Base-by-base conservation (phyloP, 2,888 invertebrate genomes). In the Macrosoma leucophasiata region DNA sequence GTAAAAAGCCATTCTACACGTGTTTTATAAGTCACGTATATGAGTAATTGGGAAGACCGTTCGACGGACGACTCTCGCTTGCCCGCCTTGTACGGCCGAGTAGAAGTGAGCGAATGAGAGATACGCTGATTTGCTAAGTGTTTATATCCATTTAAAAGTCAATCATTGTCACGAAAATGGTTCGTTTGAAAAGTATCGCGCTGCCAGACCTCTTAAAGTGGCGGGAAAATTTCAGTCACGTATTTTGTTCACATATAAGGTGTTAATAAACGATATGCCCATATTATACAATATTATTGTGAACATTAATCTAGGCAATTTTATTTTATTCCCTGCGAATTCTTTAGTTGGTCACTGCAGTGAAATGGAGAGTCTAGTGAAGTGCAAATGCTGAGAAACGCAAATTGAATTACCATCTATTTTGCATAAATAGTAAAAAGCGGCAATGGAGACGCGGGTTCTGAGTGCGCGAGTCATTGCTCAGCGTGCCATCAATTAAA, bases 321-420 rank as follows among this genome's bases (percentile, higher is more conserved):
- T n/a, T n/a, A n/a, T n/a, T n/a, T n/a, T n/a, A n/a, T n/a, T n/a
- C n/a, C n/a, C n/a, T n/a, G n/a, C n/a, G n/a, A n/a, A n/a, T n/a
- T n/a, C n/a, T n/a, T n/a, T n/a, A n/a, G n/a, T 34, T 33, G 33
- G 28, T 33, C 29, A 34, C n/a, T 29, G 34, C 29, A 34, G 25
- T 19, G 32, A 25, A 25, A 29, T 20, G 29, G 29, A 34, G 28
- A 27, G 19, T 19, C 29, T 15, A 24, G 34, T 29, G 29, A 34
- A 29, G 18, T 24, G 20, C 39, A 50, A 48, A 54, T 57, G 47
- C 62, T 57, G 51, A 55, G 63, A 58, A 65, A 63, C 52, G 64
- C 62, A 72, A 77, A 79, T 78, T 79, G 67, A 78, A 79, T 77
- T 73, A 74, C 60, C 62, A 71, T 71, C 58, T 58, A 57, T 61